Base-by-base conservation (phyloP, 2,113 vertebrate genomes). In the Malaclemys terrapin region DNA sequence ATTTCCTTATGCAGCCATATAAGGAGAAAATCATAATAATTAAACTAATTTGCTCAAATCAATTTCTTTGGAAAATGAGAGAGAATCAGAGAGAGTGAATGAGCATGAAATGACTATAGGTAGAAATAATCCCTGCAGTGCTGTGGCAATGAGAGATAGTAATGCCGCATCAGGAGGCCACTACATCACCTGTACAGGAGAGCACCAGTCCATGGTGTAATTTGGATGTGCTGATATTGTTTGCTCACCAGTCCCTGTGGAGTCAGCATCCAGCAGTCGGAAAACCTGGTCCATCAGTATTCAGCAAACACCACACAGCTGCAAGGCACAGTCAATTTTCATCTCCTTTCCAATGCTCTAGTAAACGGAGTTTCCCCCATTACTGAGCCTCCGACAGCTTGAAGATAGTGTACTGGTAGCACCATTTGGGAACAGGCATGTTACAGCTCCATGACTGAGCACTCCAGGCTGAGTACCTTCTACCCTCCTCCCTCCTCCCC, bases 211-310 rank as follows among this genome's bases (percentile, higher is more conserved):
- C 12, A 4, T 8, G 62, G 62, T 65, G 31, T 65, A 89, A 83
- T 76, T 80, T 89, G 80, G 82, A 81, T 81, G 56, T 89, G 91
- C 87, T 82, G 91, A 93, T 82, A 76, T 69, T 50, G 49, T 56
- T 65, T 85, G 76, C 76, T 80, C 87, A 52, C 49, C 47, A 31
- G 76, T 89, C 87, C 87, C 91, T 75, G 42, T 87, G 81, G 91
- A 89, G 80, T 85, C 84, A 82, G 79, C 89, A 56, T 82, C 20
- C 75, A 25, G 29, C 62, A 85, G 69, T 45, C 54, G 57, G 91
- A 76, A 89, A 85, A 54, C 91, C 87, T 87, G 85, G 87, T 82
- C 87, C 75, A 81, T 89, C 75, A 93, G 87, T 49, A 89, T 93
- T 85, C 91, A 93, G 85, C 82, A 62, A 93, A 81, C 50, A 59